Conservation (phyloP, 2,888 invertebrate genomes). For the Eristalinus sepulchralis region DNA sequence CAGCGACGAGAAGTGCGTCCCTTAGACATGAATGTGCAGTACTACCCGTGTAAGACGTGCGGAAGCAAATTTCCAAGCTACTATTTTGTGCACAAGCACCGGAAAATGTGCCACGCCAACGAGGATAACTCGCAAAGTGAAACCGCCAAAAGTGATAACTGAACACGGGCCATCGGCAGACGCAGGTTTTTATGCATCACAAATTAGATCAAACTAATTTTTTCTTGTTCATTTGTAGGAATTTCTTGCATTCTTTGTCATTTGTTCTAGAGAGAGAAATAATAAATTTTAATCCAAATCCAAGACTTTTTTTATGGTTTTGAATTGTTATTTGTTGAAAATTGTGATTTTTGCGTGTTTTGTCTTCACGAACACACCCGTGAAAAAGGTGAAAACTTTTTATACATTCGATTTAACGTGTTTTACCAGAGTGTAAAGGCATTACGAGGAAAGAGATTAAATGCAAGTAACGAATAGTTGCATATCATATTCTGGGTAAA, state of each 20-base stretch:
- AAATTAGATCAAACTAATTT: neutral
- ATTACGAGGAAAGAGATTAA: too few species aligned
- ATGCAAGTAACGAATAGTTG: too few species aligned
- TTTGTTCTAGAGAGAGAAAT: too few species aligned
- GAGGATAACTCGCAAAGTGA: conserved; percentile 75
- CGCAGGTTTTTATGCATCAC: neutral
- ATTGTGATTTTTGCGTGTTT: too few species aligned
- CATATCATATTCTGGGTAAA: too few species aligned
- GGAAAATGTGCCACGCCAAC: conserved; percentile 90
- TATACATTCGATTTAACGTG: too few species aligned
- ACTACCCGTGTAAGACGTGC: conserved; percentile 96
- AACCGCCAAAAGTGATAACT: conserved; percentile 60
- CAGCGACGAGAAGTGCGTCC: conserved; percentile 84
- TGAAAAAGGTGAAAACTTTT: too few species aligned
- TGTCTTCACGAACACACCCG: too few species aligned
- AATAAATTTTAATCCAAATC: too few species aligned
- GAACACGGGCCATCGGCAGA: neutral
- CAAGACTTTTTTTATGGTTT: too few species aligned
- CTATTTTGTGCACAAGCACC: conserved; percentile 95
- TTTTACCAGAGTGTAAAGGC: too few species aligned
- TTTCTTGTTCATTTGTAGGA: neutral
- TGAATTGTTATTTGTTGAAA: too few species aligned
- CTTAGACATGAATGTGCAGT: conserved; percentile 90
- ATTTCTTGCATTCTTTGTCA: neutral
- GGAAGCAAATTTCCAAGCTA: conserved; percentile 96